phyloP scores from a whole-genome alignment of 2,888 invertebrate species.

The Tortrix viridana region DNA sequence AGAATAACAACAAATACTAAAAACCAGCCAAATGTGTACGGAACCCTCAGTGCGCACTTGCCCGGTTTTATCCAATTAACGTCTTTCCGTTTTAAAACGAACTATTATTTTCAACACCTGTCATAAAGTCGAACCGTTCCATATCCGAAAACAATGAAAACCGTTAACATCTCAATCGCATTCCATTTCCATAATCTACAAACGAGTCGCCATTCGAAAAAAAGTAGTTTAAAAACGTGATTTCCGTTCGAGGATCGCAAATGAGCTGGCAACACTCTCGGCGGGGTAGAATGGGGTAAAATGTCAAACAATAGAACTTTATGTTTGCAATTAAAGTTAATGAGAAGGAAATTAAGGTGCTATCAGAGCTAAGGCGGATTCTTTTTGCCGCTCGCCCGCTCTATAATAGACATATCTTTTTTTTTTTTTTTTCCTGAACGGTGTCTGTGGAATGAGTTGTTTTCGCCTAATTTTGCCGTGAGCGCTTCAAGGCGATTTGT shows the following conservation, averaged over 20 bases:
- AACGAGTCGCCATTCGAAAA: slow-evolving; percentile 21
- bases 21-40: no score
- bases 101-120: neutral
- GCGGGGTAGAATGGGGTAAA: slow-evolving; percentile 46
- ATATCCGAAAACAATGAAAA: slow-evolving; percentile 1
- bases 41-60: no score
- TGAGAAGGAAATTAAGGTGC: slow-evolving; percentile 68
- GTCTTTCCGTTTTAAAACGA: neutral
- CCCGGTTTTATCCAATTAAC: no score
- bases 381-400: slow-evolving; percentile 49
- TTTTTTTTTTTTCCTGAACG: slow-evolving; percentile 30
- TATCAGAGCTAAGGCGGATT: slow-evolving; percentile 52
- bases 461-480: slow-evolving; percentile 32
- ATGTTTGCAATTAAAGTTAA: slow-evolving; percentile 68
- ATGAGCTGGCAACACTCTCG: slow-evolving; percentile 61
- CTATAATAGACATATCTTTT: slow-evolving; percentile 39
- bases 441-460: slow-evolving; percentile 32
- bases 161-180: slow-evolving; percentile 12
- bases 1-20: no score
- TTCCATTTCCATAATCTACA: slow-evolving; percentile 15
- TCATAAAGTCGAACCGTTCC: neutral
- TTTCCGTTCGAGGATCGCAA: slow-evolving; percentile 59
- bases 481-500: slow-evolving; percentile 29
- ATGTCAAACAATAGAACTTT: slow-evolving; percentile 68
- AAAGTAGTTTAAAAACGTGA: slow-evolving; percentile 47